Evolutionary conservation across 2,797 vertebrate species (phyloP).

Genomic region (Mareca strepera): DNA sequence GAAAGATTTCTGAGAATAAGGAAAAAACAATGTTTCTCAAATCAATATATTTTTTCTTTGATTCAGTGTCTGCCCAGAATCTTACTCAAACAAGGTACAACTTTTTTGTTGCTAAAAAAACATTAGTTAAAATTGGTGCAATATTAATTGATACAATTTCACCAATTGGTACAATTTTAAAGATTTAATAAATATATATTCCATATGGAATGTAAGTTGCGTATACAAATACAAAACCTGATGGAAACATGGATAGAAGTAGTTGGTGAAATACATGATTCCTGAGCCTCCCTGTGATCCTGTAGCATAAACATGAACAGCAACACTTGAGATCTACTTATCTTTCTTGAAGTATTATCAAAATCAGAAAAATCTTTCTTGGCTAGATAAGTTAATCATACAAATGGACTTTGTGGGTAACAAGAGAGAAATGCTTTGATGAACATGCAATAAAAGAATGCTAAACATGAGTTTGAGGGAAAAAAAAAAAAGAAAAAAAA

Average conservation of each 20-base stretch:
- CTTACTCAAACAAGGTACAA: neutral
- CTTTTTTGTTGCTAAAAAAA: neutral
- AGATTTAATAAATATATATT: fast-evolving
- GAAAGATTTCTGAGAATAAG: neutral
- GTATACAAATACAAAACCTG: fast-evolving
- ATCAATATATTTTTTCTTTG: neutral
- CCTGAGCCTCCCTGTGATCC: neutral
- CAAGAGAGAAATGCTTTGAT: neutral
- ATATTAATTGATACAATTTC: neutral
- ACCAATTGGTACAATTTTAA: neutral
- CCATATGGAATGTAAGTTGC: neutral
- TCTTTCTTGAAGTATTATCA: neutral
- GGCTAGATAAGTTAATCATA: neutral
- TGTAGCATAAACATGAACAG: neutral
- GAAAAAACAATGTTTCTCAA: neutral
- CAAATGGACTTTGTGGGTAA: neutral
- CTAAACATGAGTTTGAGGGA: neutral
- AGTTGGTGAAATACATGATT: neutral
- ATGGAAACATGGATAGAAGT: neutral
- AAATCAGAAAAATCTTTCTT: neutral
- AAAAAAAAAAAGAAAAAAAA: neutral
- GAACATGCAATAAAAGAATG: neutral
- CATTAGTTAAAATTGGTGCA: neutral
- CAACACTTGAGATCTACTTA: neutral
- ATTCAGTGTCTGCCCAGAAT: neutral